These are phyloP conservation scores for Lycophotia porphyrea DNA, from an alignment of 2,888 invertebrate species.

Conservation along the genomic window DNA sequence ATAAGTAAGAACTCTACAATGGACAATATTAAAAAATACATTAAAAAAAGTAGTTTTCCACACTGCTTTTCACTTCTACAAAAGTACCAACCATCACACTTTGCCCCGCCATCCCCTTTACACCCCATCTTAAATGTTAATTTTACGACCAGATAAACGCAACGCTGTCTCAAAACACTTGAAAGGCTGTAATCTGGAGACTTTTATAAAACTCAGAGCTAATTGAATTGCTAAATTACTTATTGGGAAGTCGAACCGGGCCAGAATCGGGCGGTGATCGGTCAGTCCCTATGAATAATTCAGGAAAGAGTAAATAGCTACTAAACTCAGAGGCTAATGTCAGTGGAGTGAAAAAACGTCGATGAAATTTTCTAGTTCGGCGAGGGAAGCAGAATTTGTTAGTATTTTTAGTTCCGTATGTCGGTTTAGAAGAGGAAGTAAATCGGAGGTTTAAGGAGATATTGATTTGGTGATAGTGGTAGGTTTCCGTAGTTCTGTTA, in stretches of 20 bases:
- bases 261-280: conserved; percentile 70
- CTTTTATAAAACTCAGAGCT: conserved; percentile 71
- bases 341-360: conserved; percentile 53
- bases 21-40: background rate
- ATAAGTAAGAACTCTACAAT: background rate
- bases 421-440: background rate
- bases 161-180: conserved; percentile 60
- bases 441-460: background rate
- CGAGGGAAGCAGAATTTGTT: conserved; percentile 28
- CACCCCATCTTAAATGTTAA: conserved; percentile 52
- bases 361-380: conserved; percentile 47
- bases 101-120: background rate
- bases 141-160: conserved; percentile 64
- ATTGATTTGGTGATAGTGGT: conserved; percentile 3
- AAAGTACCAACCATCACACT: conserved; percentile 15
- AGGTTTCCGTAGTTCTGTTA: background rate
- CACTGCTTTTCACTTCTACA: background rate
- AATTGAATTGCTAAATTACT: conserved; percentile 80
- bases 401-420: conserved; percentile 44
- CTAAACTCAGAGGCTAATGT: conserved; percentile 55
- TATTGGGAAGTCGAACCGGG: conserved; percentile 67
- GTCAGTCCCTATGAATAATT: conserved; percentile 77
- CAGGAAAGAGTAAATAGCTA: conserved; percentile 65
- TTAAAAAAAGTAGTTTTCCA: background rate
- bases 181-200: conserved; percentile 63